Evolutionary conservation across 2,113 vertebrate species (phyloP), one percentile per base, ranked within the genome.

Genomic region (Varanus komodoensis): DNA sequence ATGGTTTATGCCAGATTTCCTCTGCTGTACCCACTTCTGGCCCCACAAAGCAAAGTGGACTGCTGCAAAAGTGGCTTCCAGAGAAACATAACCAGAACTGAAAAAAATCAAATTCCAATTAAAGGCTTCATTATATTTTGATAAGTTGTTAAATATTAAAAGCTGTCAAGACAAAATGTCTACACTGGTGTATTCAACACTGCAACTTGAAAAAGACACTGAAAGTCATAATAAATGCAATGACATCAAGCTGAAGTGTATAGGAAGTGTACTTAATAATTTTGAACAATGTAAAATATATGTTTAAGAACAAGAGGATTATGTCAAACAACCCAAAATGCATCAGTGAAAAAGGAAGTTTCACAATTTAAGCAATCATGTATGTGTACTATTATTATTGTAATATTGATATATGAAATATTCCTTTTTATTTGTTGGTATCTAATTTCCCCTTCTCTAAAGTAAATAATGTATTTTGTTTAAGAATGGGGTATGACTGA

Each of bases 31-130:
- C 92, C 95, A 94, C 89, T 95, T 96, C 80, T 54, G 94, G 91
- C 89, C 94, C 95, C 96, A 95, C 94, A 96, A 97, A 97, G 96
- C 95, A 96, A 95, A 97, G 97, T 83, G 96, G 96, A 96, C 95
- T 96, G 95, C 96, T 96, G 97, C 96, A 96, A 96, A 97, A 96
- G 96, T 96, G 93, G 94, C 94, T 96, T 95, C 95, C 85, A 77
- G 84, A 97, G 93, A 94, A 94, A 95, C 94, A 96, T 95, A 95
- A 94, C 95, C 95, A 92, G 96, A 89, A 88, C 93, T 89, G 91
- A 93, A 90, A 89, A 93, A 95, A 91, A 90, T 44, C 94, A 95
- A 94, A 96, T 94, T 87, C 92, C 88, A 79, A 91, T 92, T 92
- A 86, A 94, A 89, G 69, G 90, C 90, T 91, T 93, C 93, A 95